Evolutionary conservation across 1,140 invertebrate species (phyloP).

Genomic region (Drosophila carrolli): DNA sequence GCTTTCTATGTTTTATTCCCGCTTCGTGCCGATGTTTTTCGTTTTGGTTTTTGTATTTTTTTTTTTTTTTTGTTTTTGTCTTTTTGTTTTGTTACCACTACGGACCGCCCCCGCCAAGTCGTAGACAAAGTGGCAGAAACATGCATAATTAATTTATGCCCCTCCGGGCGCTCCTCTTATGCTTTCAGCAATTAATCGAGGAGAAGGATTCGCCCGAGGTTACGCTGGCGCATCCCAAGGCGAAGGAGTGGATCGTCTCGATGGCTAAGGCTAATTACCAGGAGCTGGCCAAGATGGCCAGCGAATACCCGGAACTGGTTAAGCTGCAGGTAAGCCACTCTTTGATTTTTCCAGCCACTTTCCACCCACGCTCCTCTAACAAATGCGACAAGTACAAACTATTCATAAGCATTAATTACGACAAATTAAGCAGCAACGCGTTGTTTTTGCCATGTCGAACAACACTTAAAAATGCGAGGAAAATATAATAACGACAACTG

Average conservation of each 20-base stretch:
- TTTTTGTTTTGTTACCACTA: slow-evolving; percentile 20
- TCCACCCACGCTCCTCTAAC: slow-evolving; percentile 44
- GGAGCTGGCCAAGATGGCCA: slow-evolving; percentile 91
- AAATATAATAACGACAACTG: slow-evolving; percentile 65
- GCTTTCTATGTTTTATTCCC: slow-evolving; percentile 81
- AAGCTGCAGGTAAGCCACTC: slow-evolving; percentile 90
- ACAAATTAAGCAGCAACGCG: slow-evolving; percentile 82
- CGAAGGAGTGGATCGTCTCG: slow-evolving; percentile 93
- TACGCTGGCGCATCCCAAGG: slow-evolving; percentile 86
- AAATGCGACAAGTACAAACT: slow-evolving; percentile 81
- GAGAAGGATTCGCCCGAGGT: slow-evolving; percentile 78
- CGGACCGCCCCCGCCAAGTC: slow-evolving; percentile 32
- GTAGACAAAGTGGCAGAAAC: slow-evolving; percentile 67
- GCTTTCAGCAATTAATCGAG: slow-evolving; percentile 71
- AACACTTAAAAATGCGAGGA: slow-evolving; percentile 79
- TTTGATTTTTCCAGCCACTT: background rate
- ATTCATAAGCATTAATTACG: slow-evolving; percentile 82
- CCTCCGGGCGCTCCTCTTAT: slow-evolving; percentile 18
- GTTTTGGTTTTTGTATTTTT: slow-evolving; percentile 28
- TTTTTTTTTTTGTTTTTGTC: slow-evolving; percentile 26
- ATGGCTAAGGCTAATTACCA: slow-evolving; percentile 94
- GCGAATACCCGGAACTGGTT: slow-evolving; percentile 92
- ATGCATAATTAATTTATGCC: slow-evolving; percentile 81
- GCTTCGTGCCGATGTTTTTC: slow-evolving; percentile 57
- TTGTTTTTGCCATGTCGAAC: slow-evolving; percentile 82